Base-by-base conservation (phyloP, 2,797 vertebrate genomes). In the Erithacus rubecula region DNA sequence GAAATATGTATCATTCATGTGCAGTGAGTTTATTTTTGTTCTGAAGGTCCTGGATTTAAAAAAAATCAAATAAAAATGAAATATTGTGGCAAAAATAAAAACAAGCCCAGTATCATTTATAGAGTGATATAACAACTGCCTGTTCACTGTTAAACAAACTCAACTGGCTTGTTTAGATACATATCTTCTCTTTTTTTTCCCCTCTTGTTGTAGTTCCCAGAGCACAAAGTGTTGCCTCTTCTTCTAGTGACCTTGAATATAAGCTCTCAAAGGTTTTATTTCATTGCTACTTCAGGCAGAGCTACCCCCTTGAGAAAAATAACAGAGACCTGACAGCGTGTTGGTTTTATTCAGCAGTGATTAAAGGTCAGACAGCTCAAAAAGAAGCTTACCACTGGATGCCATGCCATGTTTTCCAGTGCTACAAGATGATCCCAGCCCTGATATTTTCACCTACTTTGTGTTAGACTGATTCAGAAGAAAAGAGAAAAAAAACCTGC, bases 321-420 rank as follows among this genome's bases (percentile, higher is more conserved):
- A 90, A 75, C 23, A 70, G 36, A 70, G 75, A 72, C 78, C 80
- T 86, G 95, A 92, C 83, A 88, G 81, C 21, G 26, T 69, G 62
- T 37, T 94, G 59, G 71, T 84, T 95, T 80, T 83, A 89, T 93
- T 89, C 71, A 88, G 26, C 71, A 68, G 79, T 90, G 64, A 81
- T 89, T 95, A 96, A 95, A 97, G 93, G 84, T 92, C 95, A 87
- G 72, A 47, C 67, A 81, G 94, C 88, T 78, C 87, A 81, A 51
- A 60, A 47, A 89, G 80, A 10, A 76, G 83, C 68, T 90, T 71
- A 76, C 78, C 32, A 24, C 68, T 69, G 67, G 62, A 87, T 34
- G 34, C 51, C 62, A 23, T 17, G 24, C 70, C 85, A 47, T 65
- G 47, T 81, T 82, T 90, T 34, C 59, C 72, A 44, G 37, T 20